Evolutionary conservation across 2,113 vertebrate species (phyloP), one percentile per base, ranked within the genome.

Genomic region (Sardina pilchardus): DNA sequence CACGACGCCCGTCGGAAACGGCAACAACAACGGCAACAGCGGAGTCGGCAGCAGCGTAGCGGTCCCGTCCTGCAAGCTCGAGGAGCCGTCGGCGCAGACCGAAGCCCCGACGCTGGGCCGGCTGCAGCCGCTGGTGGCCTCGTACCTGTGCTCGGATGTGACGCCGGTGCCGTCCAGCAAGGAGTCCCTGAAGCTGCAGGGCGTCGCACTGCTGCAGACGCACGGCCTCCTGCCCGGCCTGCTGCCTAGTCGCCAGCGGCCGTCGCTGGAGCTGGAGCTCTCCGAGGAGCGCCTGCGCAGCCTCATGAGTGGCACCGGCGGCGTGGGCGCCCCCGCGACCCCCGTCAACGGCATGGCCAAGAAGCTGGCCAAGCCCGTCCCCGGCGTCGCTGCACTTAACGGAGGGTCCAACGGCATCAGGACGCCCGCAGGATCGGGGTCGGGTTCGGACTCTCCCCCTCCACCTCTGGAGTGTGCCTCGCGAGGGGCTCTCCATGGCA

Each of bases 131-230:
- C 92, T 99, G 89, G 97, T 99, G 94, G 96, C 98, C 84, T 97
- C 97, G 81, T 99, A 98, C 91, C 95, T 97, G 91, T 97, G 97
- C 93, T 97, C 97, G 81, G 97, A 99, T 98, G 97, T 98, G 94
- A 97, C 96, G 92, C 92, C 97, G 91, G 97, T 98, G 89, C 92
- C 97, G 84, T 95, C 97, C 82, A 86, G 56, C 53, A 98, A 99
- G 94, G 98, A 99, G 92, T 96, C 97, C 84, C 95, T 98, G 92
- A 99, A 98, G 67, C 95, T 99, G 91, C 97, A 97, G 95, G 96
- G 97, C 87, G 97, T 98, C 88, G 95, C 96, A 88, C 93, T 96
- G 92, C 93, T 97, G 88, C 96, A 96, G 92, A 95, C 94, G 91
- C 95, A 95, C 88, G 92, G 94, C 91, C 91, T 97, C 59, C 91